Evolutionary conservation across 2,113 vertebrate species (phyloP), one percentile per base, ranked within the genome.

Genomic region (Bucco capensis): DNA sequence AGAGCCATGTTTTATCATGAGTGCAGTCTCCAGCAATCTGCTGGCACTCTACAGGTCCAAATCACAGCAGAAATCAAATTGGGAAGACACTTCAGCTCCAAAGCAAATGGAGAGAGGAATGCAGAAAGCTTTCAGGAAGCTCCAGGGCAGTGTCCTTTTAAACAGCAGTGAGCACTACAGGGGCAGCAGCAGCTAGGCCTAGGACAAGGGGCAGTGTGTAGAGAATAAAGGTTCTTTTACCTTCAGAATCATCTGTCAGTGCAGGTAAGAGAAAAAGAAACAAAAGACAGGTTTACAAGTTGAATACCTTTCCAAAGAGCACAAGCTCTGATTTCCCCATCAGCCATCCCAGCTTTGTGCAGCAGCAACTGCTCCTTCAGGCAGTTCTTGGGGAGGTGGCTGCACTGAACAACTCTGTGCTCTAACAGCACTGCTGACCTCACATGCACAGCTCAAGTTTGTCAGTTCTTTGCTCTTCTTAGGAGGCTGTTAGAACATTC

Each of bases 211-310:
- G 90, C 94, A 96, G 97, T 97, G 97, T 96, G 98, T 64, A 98
- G 81, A 89, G 53, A 98, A 97, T 91, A 90, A 83, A 95, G 75
- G 76, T 65, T 89, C 24, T 96, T 98, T 99, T 99, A 99, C 99
- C 99, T 99, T 99, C 99, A 89, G 98, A 98, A 98, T 99, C 98
- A 97, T 99, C 98, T 99, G 98, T 97, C 98, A 98, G 96, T 96
- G 97, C 98, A 98, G 97, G 96, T 37, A 96, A 96, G 94, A 95
- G 76, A 92, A 93, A 93, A 91, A 96, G 89, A 96, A 97, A 95
- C 89, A 96, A 94, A 79, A 96, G 72, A 96, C 57, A 90, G 49
- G 54, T 79, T 96, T 91, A 96, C 88, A 96, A 94, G 86, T 88
- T 89, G 90, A 95, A 94, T 4, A 78, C 42, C 67, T 94, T 95